A percentile compares a stretch with the other conserved stretches of the same genome.
Evolutionary conservation across 2,888 invertebrate species (phyloP).

Genomic region (Xylota sylvarum): DNA sequence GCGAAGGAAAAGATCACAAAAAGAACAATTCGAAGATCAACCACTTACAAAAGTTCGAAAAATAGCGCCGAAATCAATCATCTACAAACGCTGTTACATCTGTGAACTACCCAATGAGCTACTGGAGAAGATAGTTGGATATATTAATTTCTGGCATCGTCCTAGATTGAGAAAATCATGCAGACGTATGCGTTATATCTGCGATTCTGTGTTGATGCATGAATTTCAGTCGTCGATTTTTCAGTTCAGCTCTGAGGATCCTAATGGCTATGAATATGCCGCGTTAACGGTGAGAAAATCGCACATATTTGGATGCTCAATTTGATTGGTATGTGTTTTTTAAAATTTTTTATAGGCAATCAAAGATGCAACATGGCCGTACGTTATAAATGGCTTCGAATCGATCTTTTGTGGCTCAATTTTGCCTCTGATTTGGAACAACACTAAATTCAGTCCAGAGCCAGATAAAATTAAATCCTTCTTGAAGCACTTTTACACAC

Average conservation of each 20-base stretch:
- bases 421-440: constrained; percentile 78
- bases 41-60: constrained; percentile 9
- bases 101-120: constrained; percentile 80
- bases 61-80: neutral
- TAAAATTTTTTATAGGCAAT: constrained; percentile 74
- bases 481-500: constrained; percentile 79
- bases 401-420: constrained; percentile 80
- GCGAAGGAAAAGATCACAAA: constrained; percentile 9
- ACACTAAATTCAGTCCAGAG: constrained; percentile 73
- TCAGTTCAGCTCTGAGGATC: constrained; percentile 44
- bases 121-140: constrained; percentile 79
- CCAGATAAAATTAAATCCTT: constrained; percentile 78
- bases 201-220: constrained; percentile 79
- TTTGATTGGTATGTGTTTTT: neutral
- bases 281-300: constrained; percentile 76
- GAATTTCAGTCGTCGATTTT: constrained; percentile 78
- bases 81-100: constrained; percentile 50
- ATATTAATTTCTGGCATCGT: constrained; percentile 80
- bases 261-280: constrained; percentile 78
- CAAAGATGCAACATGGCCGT: constrained; percentile 79
- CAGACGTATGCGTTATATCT: constrained; percentile 78
- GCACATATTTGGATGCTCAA: neutral
- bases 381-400: constrained; percentile 79
- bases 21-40: neutral
- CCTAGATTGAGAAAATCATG: constrained; percentile 80